Evolutionary conservation across 2,888 invertebrate genomes (phyloP).

Genomic region (Pogonocherus hispidulus): DNA sequence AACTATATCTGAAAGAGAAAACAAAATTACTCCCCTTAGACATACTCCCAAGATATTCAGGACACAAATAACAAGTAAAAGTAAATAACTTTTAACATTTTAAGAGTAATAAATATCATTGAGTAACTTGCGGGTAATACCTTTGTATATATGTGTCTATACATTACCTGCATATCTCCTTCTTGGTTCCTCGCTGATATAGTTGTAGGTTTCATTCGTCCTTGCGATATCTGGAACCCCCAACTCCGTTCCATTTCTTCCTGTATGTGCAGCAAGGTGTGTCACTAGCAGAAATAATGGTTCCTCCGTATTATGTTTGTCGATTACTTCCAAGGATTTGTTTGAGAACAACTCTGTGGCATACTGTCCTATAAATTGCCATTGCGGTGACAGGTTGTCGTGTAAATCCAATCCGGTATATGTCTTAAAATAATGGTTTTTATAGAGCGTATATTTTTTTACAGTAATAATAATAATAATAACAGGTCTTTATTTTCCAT

Average conservation of each 20-base stretch:
- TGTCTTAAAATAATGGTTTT: conserved; percentile 54
- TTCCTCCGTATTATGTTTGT: conserved; percentile 70
- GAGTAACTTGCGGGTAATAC: no score
- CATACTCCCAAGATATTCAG: no score
- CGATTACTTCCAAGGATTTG: conserved; percentile 76
- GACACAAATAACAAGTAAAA: no score
- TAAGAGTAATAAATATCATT: no score
- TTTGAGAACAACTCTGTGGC: conserved; percentile 80
- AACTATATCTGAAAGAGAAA: conserved; percentile 79
- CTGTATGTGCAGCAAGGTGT: conserved; percentile 74
- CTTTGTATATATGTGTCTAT: no score
- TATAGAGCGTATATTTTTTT: neutral
- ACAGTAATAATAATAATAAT: neutral
- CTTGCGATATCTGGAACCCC: conserved; percentile 76
- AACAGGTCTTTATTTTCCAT: no score
- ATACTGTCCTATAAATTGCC: conserved; percentile 73
- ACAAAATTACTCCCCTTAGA: no score
- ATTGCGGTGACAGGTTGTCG: conserved; percentile 66
- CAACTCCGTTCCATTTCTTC: conserved; percentile 73
- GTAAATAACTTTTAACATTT: no score
- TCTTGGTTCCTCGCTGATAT: conserved; percentile 77
- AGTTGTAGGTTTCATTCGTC: conserved; percentile 75
- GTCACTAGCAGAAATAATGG: conserved; percentile 85
- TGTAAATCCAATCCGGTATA: conserved; percentile 69
- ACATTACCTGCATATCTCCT: conserved; percentile 79